phyloP scores from a whole-genome alignment of 1,140 invertebrate species.

The Tetraneura akinire region DNA sequence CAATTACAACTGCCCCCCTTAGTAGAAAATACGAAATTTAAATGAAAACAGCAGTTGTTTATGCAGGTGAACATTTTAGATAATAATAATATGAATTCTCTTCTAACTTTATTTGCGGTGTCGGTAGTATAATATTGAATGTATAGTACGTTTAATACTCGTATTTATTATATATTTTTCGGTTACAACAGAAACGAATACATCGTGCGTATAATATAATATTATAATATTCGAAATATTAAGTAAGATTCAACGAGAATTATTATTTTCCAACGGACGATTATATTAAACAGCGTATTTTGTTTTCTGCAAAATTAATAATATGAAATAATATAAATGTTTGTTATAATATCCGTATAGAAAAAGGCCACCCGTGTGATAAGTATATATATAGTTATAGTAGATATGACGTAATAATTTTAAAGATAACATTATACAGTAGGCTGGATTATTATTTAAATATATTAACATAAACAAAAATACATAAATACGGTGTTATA shows the following conservation, averaged over 20 bases:
- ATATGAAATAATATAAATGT: neutral
- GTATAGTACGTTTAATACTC: neutral
- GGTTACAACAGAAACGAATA: slow-evolving; percentile 9
- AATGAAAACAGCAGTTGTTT: too few relatives aligned
- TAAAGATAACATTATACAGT: neutral
- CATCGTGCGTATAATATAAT: too few relatives aligned
- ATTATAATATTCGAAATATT: too few relatives aligned
- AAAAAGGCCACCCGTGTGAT: neutral
- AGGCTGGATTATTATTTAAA: too few relatives aligned
- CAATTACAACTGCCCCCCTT: too few relatives aligned
- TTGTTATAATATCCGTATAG: neutral
- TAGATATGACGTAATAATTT: neutral
- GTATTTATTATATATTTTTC: neutral
- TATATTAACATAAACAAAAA: too few relatives aligned
- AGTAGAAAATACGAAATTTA: too few relatives aligned
- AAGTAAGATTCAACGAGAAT: too few relatives aligned
- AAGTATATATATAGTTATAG: neutral
- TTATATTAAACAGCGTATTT: neutral
- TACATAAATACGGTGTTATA: too few relatives aligned
- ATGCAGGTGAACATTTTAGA: too few relatives aligned
- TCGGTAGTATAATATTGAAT: neutral
- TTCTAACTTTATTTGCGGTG: neutral
- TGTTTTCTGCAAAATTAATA: slow-evolving; percentile 5
- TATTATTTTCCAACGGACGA: too few relatives aligned
- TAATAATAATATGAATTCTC: neutral